Percentiles rank a stretch among this genome's conserved stretches.
phyloP scores from a whole-genome alignment of 1,140 invertebrate genomes.

The Drosophila dunni region DNA sequence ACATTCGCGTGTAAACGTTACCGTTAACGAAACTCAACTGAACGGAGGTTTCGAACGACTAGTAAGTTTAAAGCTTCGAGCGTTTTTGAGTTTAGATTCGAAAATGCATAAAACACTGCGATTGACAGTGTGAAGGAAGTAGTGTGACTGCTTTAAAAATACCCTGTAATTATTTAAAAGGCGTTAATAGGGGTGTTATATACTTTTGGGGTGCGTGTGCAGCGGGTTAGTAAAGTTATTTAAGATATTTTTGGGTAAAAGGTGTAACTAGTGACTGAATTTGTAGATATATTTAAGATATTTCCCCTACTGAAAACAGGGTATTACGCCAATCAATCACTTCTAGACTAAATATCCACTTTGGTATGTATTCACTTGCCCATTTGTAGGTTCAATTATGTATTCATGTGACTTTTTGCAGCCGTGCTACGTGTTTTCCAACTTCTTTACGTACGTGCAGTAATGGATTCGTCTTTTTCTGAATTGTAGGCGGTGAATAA shows the following conservation, averaged over 20 bases:
- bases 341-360: constrained; percentile 21
- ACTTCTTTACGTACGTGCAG: constrained; percentile 53
- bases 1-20: constrained; percentile 36
- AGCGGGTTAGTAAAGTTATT: too few species aligned
- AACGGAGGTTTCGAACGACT: constrained; percentile 32
- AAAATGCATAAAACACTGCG: constrained; percentile 31
- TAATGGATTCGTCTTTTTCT: constrained; percentile 16
- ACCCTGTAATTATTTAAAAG: neutral
- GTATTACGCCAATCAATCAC: neutral
- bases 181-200: neutral
- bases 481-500: constrained; percentile 12
- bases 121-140: neutral
- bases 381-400: constrained; percentile 41
- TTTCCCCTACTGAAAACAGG: neutral
- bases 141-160: neutral
- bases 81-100: constrained; percentile 32
- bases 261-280: too few species aligned
- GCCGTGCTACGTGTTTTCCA: constrained; percentile 47
- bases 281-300: too few species aligned
- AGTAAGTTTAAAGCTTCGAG: constrained; percentile 54
- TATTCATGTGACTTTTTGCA: constrained; percentile 56
- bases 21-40: constrained; percentile 64
- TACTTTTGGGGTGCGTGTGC: neutral
- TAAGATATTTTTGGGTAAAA: too few species aligned
- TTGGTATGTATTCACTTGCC: constrained; percentile 16